phyloP scores from a whole-genome alignment of 2,888 invertebrate genomes.

The Willowsia nigromaculata region DNA sequence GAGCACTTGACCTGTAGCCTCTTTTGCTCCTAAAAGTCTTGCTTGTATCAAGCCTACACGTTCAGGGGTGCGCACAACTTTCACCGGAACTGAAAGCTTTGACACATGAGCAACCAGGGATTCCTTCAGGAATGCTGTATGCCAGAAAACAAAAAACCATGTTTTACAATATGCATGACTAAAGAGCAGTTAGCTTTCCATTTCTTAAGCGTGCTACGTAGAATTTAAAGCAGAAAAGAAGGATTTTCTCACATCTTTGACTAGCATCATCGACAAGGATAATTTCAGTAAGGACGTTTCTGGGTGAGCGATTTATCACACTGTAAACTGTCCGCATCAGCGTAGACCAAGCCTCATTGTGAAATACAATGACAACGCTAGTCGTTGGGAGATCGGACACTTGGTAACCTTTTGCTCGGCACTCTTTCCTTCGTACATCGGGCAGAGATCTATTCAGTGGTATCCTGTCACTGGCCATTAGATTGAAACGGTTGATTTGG shows the following conservation, averaged over 20 bases:
- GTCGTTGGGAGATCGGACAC: slow-evolving; percentile 87
- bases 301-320: slow-evolving; percentile 93
- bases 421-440: slow-evolving; percentile 87
- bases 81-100: slow-evolving; percentile 84
- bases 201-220: too few relatives aligned
- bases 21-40: slow-evolving; percentile 87
- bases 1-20: slow-evolving; percentile 88
- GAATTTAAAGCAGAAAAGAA: too few relatives aligned
- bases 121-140: slow-evolving; percentile 82
- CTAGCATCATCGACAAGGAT: slow-evolving; percentile 94
- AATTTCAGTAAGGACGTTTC: slow-evolving; percentile 88
- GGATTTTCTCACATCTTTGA: slow-evolving; percentile 86
- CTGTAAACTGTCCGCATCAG: slow-evolving; percentile 94
- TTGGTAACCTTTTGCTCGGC: slow-evolving; percentile 57
- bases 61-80: slow-evolving; percentile 80
- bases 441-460: slow-evolving; percentile 91
- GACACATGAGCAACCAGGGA: slow-evolving; percentile 86
- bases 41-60: slow-evolving; percentile 91
- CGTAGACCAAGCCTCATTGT: slow-evolving; percentile 99
- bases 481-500: slow-evolving; percentile 91
- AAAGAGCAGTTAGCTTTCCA: too few relatives aligned
- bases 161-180: too few relatives aligned
- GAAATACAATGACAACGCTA: slow-evolving; percentile 97
- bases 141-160: too few relatives aligned
- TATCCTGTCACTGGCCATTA: slow-evolving; percentile 93